phyloP scores from a whole-genome alignment of 2,888 invertebrate species.

The Incurvaria masculella region DNA sequence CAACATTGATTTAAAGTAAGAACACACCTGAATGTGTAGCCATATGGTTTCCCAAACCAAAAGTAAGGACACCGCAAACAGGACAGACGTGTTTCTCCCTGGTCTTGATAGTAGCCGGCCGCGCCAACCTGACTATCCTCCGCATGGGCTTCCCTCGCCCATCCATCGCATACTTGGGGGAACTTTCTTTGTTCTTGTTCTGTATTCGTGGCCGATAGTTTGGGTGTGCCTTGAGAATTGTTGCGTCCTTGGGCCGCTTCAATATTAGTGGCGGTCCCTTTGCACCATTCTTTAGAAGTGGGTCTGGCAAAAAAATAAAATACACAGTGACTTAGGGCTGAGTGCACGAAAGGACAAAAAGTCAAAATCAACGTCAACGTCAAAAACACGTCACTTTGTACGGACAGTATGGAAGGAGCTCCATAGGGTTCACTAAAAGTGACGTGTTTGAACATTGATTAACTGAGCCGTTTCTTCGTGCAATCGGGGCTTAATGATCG shows the following conservation, averaged over 20 bases:
- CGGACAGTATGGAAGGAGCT: too few species aligned
- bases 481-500: too few species aligned
- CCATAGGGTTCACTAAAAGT: too few species aligned
- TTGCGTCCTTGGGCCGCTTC: conserved; percentile 46
- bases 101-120: conserved; percentile 26
- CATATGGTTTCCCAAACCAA: conserved; percentile 45
- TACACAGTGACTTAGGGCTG: too few species aligned
- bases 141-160: not conserved
- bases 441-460: too few species aligned
- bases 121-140: conserved; percentile 22
- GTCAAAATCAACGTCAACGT: too few species aligned
- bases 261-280: conserved; percentile 43
- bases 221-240: conserved; percentile 36
- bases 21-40: conserved; percentile 46
- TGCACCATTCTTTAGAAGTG: conserved; percentile 43
- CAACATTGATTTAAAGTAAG: not conserved
- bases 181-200: not conserved
- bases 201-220: conserved; percentile 21
- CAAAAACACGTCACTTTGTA: too few species aligned
- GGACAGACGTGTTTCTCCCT: conserved; percentile 50
- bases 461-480: too few species aligned
- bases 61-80: conserved; percentile 49
- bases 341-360: too few species aligned
- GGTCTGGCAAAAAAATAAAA: conserved; percentile 26
- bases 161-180: not conserved